Percentiles rank a stretch among this genome's conserved stretches.
phyloP scores from a whole-genome alignment of 1,140 invertebrate genomes.

The Meteorus sp. region DNA sequence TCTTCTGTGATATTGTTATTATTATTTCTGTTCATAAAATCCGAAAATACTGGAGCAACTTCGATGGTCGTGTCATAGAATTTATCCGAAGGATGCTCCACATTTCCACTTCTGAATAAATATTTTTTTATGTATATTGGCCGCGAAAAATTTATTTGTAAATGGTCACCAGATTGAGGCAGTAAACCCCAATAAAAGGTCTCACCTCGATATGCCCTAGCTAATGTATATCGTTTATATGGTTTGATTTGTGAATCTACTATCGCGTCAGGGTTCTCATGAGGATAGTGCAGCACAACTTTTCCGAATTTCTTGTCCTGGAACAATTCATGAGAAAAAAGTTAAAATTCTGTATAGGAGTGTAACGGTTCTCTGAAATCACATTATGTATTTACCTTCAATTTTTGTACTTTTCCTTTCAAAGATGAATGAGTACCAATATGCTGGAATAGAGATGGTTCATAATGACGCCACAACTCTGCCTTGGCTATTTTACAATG shows the following conservation, averaged over 20 bases:
- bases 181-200: slow-evolving; percentile 92
- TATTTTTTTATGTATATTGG: slow-evolving; percentile 80
- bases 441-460: slow-evolving; percentile 94
- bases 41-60: slow-evolving; percentile 65
- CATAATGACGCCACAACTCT: slow-evolving; percentile 83
- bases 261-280: slow-evolving; percentile 77
- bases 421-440: slow-evolving; percentile 94
- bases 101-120: slow-evolving; percentile 88
- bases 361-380: too few species aligned
- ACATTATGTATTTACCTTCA: slow-evolving; percentile 72
- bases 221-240: slow-evolving; percentile 81
- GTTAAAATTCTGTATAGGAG: slow-evolving; percentile 36
- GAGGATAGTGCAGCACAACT: slow-evolving; percentile 77
- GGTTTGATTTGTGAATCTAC: slow-evolving; percentile 78
- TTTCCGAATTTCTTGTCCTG: slow-evolving; percentile 93
- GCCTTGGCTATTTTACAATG: slow-evolving; percentile 82
- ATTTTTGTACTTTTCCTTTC: slow-evolving; percentile 94
- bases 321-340: slow-evolving; percentile 11
- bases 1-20: slow-evolving; percentile 69
- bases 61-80: slow-evolving; percentile 90
- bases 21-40: slow-evolving; percentile 47
- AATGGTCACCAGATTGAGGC: slow-evolving; percentile 80
- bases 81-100: slow-evolving; percentile 87
- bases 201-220: slow-evolving; percentile 84
- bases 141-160: slow-evolving; percentile 80